Conservation (phyloP, 2,888 invertebrate genomes). For the Dryomyza anilis region DNA sequence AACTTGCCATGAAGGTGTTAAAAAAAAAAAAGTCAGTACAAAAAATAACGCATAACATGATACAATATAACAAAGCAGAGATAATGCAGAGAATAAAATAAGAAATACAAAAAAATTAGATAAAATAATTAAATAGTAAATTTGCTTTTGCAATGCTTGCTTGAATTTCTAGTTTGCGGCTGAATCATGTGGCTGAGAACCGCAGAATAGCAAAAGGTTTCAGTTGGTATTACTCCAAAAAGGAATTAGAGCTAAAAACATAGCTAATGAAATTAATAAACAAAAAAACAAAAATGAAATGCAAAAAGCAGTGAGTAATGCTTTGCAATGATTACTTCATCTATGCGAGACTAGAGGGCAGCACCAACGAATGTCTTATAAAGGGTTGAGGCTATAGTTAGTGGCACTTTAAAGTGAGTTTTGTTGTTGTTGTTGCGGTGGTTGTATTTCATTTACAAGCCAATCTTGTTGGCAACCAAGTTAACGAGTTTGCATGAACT, state of each 20-base stretch:
- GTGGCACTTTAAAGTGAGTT: not conserved
- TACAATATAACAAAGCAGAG: conserved; percentile 6
- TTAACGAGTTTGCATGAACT: not conserved
- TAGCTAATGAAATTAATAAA: not conserved
- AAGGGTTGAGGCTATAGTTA: too few species aligned
- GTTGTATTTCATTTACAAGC: not conserved
- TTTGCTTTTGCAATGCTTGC: conserved; percentile 12
- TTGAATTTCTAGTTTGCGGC: conserved; percentile 1
- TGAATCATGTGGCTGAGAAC: not conserved
- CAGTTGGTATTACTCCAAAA: conserved; percentile 15
- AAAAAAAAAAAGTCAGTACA: too few species aligned
- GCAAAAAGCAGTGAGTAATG: conserved; percentile 13
- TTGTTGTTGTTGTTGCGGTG: too few species aligned
- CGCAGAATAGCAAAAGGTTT: not conserved
- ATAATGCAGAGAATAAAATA: conserved; percentile 8
- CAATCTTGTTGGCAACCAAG: not conserved
- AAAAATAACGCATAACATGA: conserved; percentile 21
- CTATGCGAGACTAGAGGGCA: not conserved
- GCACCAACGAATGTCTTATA: not conserved
- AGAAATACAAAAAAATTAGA: not conserved
- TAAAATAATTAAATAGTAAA: not conserved
- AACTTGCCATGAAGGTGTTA: too few species aligned
- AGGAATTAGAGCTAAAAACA: conserved; percentile 17
- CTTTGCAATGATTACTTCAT: conserved; percentile 23
- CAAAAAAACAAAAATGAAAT: not conserved